Conservation (phyloP, 2,113 vertebrate species). For the Chamaea fasciata region DNA sequence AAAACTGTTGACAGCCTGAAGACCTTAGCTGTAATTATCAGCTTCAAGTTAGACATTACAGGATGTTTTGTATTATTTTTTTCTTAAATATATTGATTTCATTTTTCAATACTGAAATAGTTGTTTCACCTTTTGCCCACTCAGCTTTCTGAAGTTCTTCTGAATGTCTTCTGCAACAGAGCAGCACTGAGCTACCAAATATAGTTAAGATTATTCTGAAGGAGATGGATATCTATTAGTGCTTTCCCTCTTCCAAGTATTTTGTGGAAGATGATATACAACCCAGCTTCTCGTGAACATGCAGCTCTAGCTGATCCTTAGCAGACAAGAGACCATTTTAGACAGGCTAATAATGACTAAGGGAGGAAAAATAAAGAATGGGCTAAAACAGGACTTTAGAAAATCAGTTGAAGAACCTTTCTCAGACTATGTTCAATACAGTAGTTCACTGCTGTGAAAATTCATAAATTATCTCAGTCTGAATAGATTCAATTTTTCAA, state of each 20-base stretch:
- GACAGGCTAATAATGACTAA: not conserved
- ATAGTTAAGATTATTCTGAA: not conserved
- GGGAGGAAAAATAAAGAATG: not conserved
- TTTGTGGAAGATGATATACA: not conserved
- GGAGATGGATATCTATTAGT: not conserved
- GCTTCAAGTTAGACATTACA: not conserved
- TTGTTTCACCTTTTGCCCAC: not conserved
- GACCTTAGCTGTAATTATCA: not conserved
- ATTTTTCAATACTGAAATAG: not conserved
- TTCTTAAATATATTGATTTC: not conserved
- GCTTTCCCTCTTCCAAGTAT: not conserved
- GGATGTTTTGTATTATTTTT: not conserved
- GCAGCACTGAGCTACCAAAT: not conserved
- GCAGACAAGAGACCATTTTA: not conserved
- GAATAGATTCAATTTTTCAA: not conserved
- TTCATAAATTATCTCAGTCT: not conserved
- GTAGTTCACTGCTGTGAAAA: not conserved
- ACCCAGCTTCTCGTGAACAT: accelerated
- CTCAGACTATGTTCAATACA: not conserved
- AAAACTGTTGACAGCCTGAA: not conserved
- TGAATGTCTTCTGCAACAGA: not conserved
- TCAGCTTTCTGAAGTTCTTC: not conserved
- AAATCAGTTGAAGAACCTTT: not conserved
- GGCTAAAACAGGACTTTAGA: not conserved
- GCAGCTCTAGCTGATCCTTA: not conserved